A percentile compares a stretch with the other conserved stretches of the same genome.
Conservation (phyloP, 1,140 invertebrate genomes). For the Helicoverpa zea region DNA sequence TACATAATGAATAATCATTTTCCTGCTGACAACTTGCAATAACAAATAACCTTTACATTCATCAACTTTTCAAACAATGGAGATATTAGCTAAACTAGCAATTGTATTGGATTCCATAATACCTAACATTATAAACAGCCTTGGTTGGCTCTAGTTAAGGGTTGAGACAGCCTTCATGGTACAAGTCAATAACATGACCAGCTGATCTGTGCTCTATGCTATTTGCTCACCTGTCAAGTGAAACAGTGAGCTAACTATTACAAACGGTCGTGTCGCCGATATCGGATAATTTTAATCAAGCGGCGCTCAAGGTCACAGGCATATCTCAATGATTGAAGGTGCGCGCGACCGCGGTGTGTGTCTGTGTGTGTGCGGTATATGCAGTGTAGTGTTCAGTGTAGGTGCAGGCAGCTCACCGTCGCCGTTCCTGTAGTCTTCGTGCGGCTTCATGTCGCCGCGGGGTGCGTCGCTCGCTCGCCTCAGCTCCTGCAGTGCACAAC, state of each 20-base stretch:
- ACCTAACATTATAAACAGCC: too few species aligned
- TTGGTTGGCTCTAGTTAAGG: not conserved
- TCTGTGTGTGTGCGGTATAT: not conserved
- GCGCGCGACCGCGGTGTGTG: not conserved
- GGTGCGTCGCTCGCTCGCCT: constrained; percentile 11
- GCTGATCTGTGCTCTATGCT: not conserved
- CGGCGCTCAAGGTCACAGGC: constrained; percentile 24
- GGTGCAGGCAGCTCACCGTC: constrained; percentile 62
- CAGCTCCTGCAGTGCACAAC: constrained; percentile 46
- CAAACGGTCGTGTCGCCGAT: not conserved
- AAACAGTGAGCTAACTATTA: not conserved
- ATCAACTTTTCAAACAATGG: not conserved
- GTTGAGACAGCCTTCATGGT: not conserved
- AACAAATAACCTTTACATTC: not conserved
- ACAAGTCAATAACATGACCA: constrained; percentile 8
- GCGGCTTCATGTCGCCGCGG: constrained; percentile 65
- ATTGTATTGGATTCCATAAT: too few species aligned
- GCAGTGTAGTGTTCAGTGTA: not conserved
- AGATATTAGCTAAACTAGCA: not conserved
- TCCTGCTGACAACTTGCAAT: constrained; percentile 1
- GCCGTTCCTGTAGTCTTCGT: constrained; percentile 72
- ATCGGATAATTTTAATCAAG: not conserved
- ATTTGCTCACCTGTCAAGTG: not conserved
- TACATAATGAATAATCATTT: not conserved
- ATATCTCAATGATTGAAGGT: constrained; percentile 11